A percentile compares a stretch with the other conserved stretches of the same genome.
These are phyloP conservation scores for Lethenteron camtschaticum DNA, from an alignment of 2,113 vertebrate species.

Conservation along the genomic window DNA sequence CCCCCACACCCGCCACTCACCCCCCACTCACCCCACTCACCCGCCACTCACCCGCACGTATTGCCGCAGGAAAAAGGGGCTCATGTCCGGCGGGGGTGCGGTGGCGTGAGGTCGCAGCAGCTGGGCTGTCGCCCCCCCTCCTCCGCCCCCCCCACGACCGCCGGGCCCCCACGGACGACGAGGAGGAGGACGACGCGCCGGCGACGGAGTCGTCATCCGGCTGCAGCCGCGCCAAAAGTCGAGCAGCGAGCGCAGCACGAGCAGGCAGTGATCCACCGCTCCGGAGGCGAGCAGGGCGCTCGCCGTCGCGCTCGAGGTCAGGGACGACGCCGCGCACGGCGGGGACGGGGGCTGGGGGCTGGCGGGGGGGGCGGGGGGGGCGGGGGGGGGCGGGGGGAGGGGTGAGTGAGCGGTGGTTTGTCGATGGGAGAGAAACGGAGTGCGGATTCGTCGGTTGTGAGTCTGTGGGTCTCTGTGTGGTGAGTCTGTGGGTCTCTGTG, in stretches of 20 bases:
- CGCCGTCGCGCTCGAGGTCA: conserved; percentile 88
- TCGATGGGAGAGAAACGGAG: too few relatives aligned
- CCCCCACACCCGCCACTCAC: too few relatives aligned
- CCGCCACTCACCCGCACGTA: conserved; percentile 75
- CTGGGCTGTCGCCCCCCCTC: conserved; percentile 27
- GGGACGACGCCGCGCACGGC: conserved; percentile 49
- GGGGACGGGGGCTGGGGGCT: conserved; percentile 1
- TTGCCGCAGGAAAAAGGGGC: conserved; percentile 87
- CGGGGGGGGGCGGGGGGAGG: too few relatives aligned
- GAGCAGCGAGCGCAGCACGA: conserved; percentile 73
- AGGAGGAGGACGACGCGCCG: conserved; percentile 9
- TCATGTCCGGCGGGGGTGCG: conserved; percentile 88
- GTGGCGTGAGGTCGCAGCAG: conserved; percentile 79
- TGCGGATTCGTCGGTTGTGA: too few relatives aligned
- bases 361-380: conserved; percentile 1
- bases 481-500: too few relatives aligned
- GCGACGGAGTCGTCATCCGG: conserved; percentile 67
- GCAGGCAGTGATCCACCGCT: conserved; percentile 82
- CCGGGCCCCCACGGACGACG: too few relatives aligned
- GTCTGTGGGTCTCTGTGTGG: too few relatives aligned
- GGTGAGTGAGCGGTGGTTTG: too few relatives aligned
- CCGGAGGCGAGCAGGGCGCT: conserved; percentile 77
- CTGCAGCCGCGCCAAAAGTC: conserved; percentile 96
- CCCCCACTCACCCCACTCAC: too few relatives aligned
- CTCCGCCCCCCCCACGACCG: too few relatives aligned